These are phyloP conservation scores for Gymnocephalus cernua DNA, from an alignment of 2,113 vertebrate species.

Conservation along the genomic window DNA sequence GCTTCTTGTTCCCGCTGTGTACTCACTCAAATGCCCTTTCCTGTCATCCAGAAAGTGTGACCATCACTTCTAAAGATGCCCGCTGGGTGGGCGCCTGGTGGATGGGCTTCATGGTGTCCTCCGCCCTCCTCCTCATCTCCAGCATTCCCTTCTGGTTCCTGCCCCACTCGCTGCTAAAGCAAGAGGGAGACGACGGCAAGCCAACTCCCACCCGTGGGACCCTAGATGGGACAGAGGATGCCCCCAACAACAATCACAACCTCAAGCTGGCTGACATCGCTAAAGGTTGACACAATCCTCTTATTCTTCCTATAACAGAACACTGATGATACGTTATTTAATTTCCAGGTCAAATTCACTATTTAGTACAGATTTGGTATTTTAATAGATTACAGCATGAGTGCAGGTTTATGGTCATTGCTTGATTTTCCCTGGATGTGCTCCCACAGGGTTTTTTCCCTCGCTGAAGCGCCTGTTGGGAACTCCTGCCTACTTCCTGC, in stretches of 20 bases:
- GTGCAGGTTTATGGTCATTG: not conserved
- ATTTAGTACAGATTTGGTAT: not conserved
- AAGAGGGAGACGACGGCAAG: slow-evolving; percentile 43
- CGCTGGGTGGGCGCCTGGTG: slow-evolving; percentile 99
- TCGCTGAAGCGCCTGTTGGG: slow-evolving; percentile 88
- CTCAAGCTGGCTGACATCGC: slow-evolving; percentile 73
- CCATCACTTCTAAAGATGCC: slow-evolving; percentile 90
- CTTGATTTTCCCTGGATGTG: slow-evolving; percentile 9
- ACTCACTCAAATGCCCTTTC: slow-evolving; percentile 6
- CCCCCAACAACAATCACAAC: slow-evolving; percentile 30
- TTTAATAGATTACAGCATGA: not conserved
- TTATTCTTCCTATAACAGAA: not conserved
- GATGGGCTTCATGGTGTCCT: slow-evolving; percentile 88
- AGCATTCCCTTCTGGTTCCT: slow-evolving; percentile 94
- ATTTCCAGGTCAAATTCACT: not conserved
- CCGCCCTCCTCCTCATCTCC: slow-evolving; percentile 78
- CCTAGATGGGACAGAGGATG: not conserved
- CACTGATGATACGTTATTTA: not conserved
- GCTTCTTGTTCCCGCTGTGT: not conserved
- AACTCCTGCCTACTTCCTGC: slow-evolving; percentile 85
- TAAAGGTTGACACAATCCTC: slow-evolving; percentile 68
- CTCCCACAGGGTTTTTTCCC: slow-evolving; percentile 85
- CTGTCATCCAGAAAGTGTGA: slow-evolving; percentile 84
- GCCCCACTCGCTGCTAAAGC: slow-evolving; percentile 83
- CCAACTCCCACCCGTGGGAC: not conserved